These are phyloP conservation scores for Semicossyphus pulcher DNA, from an alignment of 2,113 vertebrate species.

Conservation along the genomic window DNA sequence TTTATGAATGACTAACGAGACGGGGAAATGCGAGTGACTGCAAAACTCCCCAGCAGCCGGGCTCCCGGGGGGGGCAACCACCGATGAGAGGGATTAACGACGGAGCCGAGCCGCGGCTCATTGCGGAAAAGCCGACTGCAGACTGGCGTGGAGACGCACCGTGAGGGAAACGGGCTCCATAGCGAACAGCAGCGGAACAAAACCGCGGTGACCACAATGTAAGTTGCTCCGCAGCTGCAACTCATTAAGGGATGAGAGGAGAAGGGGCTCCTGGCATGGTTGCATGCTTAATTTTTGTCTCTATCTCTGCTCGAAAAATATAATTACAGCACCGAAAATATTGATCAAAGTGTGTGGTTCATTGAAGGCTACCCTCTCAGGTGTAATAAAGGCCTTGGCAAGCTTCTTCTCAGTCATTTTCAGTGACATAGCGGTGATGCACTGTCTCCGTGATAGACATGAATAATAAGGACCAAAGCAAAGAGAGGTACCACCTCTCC, in stretches of 20 bases:
- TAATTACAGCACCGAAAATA: not conserved
- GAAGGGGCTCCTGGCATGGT: not conserved
- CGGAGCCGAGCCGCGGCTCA: slow-evolving; percentile 77
- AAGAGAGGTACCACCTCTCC: slow-evolving; percentile 3
- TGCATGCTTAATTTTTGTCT: slow-evolving; percentile 19
- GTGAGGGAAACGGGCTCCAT: slow-evolving; percentile 75
- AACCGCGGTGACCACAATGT: slow-evolving; percentile 79
- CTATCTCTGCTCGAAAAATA: slow-evolving; percentile 4
- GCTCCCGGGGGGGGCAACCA: slow-evolving; percentile 63
- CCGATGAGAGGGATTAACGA: slow-evolving; percentile 77
- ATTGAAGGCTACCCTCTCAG: slow-evolving; percentile 20
- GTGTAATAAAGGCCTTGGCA: slow-evolving; percentile 23
- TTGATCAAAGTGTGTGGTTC: slow-evolving; percentile 14
- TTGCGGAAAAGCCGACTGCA: slow-evolving; percentile 83
- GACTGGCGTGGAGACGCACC: slow-evolving; percentile 76
- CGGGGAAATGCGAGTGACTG: slow-evolving; percentile 63
- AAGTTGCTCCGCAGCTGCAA: slow-evolving; percentile 72
- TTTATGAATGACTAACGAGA: slow-evolving; percentile 80
- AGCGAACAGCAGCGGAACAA: slow-evolving; percentile 61
- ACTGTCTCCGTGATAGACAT: slow-evolving; percentile 70
- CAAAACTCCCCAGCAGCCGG: slow-evolving; percentile 59
- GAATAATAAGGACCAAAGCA: slow-evolving; percentile 51
- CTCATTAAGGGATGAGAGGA: slow-evolving; percentile 32
- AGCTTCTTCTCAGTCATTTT: slow-evolving; percentile 54
- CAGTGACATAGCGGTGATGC: slow-evolving; percentile 67